Percentiles rank a stretch among this genome's conserved stretches.
Evolutionary conservation across 2,797 vertebrate species (phyloP).

Genomic region (Enteromius trimaculatus): DNA sequence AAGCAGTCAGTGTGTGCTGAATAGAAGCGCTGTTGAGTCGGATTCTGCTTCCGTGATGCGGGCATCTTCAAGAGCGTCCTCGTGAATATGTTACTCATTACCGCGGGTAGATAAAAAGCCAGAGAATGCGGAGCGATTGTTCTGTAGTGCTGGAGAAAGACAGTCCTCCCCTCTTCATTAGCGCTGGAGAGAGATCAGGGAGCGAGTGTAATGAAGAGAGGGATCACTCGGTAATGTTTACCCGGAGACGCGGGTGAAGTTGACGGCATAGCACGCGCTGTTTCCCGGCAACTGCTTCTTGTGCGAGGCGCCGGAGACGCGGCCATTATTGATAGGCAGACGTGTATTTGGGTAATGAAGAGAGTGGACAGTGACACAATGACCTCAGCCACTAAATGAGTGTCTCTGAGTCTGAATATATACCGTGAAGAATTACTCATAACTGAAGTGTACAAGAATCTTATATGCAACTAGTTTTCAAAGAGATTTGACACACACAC

Average conservation of each 20-base stretch:
- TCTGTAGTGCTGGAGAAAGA: slow-evolving; percentile 56
- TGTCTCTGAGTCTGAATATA: neutral
- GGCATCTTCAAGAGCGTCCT: slow-evolving; percentile 51
- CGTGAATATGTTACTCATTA: slow-evolving; percentile 75
- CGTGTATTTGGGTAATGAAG: slow-evolving; percentile 11
- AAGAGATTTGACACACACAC: neutral
- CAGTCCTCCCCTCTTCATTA: slow-evolving; percentile 53
- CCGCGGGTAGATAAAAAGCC: slow-evolving; percentile 48
- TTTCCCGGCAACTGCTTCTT: slow-evolving; percentile 47
- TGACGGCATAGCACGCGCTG: slow-evolving; percentile 12
- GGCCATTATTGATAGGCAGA: slow-evolving; percentile 21
- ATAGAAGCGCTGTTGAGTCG: slow-evolving; percentile 16
- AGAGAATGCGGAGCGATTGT: slow-evolving; percentile 74
- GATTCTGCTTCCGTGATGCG: slow-evolving; percentile 19
- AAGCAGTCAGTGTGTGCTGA: slow-evolving; percentile 68
- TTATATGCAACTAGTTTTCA: neutral
- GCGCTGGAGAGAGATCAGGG: slow-evolving; percentile 46
- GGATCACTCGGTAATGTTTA: slow-evolving; percentile 47
- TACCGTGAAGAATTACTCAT: slow-evolving; percentile 17
- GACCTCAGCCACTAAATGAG: neutral
- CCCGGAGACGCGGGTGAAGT: slow-evolving; percentile 33
- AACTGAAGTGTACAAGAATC: slow-evolving; percentile 1
- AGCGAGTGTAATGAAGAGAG: slow-evolving; percentile 45
- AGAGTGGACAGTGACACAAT: slow-evolving; percentile 34
- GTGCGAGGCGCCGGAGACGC: neutral